phyloP scores from a whole-genome alignment of 1,140 invertebrate species.

The Brachionus asplanchnoidis region DNA sequence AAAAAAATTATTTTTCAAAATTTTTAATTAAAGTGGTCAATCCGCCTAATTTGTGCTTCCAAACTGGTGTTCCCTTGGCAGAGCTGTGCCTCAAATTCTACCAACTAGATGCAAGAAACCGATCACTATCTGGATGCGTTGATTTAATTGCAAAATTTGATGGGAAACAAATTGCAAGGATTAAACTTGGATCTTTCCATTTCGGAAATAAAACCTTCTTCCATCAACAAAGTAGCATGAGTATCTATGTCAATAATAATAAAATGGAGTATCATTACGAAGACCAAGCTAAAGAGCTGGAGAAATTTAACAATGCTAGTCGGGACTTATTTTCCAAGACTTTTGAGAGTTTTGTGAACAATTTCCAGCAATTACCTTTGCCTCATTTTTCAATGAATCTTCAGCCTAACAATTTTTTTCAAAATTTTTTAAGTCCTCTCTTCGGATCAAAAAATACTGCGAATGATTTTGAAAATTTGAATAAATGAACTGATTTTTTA shows the following conservation, averaged over 20 bases:
- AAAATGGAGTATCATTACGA: not conserved
- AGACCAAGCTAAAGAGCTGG: not conserved
- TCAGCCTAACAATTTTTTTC: not conserved
- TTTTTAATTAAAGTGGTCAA: not conserved
- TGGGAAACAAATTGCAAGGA: not conserved
- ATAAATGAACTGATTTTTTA: not conserved
- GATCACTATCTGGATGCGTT: conserved; percentile 2
- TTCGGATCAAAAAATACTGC: not conserved
- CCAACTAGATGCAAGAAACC: conserved; percentile 4
- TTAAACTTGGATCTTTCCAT: conserved; percentile 25
- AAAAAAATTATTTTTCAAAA: not conserved
- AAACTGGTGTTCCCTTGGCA: not conserved
- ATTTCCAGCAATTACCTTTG: not conserved
- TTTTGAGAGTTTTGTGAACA: not conserved
- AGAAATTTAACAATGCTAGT: not conserved
- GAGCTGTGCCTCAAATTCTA: conserved; percentile 19
- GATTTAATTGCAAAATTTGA: conserved; percentile 28
- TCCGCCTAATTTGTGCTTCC: conserved; percentile 20
- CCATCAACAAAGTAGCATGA: not conserved
- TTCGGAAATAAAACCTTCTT: not conserved
- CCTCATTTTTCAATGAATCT: not conserved
- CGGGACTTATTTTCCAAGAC: not conserved
- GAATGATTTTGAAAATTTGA: not conserved
- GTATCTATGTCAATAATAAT: not conserved
- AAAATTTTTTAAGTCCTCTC: not conserved